phyloP scores from a whole-genome alignment of 1,140 invertebrate genomes.

The Doryteuthis pealeii region DNA sequence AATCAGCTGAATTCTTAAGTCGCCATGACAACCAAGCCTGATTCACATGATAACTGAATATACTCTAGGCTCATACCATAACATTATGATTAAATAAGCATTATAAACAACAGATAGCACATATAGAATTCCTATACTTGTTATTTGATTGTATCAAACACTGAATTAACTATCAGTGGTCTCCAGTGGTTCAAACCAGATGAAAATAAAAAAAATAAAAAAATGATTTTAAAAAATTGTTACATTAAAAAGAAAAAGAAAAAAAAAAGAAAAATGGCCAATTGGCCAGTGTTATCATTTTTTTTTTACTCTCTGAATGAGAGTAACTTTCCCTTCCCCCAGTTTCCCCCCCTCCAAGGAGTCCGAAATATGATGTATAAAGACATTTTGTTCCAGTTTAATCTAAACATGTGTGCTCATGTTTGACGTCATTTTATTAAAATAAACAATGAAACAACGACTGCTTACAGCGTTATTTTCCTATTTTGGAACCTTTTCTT shows the following conservation, averaged over 20 bases:
- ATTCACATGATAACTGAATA: no score
- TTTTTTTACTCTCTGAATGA: background rate
- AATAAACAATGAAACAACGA: slow-evolving; percentile 11
- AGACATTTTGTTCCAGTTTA: slow-evolving; percentile 6
- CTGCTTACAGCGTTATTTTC: background rate
- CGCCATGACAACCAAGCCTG: no score
- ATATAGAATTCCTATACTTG: background rate
- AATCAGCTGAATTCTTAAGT: no score
- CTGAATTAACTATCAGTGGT: background rate
- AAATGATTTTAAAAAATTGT: slow-evolving; percentile 4
- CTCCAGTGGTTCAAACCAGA: slow-evolving; percentile 5
- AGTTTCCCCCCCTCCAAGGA: background rate
- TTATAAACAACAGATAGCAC: no score
- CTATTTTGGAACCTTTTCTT: background rate
- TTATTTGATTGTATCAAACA: slow-evolving; percentile 2
- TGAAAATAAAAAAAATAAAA: background rate
- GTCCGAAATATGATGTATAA: slow-evolving; percentile 8
- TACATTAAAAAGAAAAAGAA: background rate
- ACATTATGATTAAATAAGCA: no score
- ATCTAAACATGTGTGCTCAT: slow-evolving; percentile 9
- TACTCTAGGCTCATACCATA: no score
- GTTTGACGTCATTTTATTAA: slow-evolving; percentile 11
- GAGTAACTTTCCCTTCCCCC: background rate
- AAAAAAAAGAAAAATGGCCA: background rate
- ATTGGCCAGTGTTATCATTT: slow-evolving; percentile 2